Base-by-base conservation (phyloP, 2,113 vertebrate species). In the Bos javanicus region DNA sequence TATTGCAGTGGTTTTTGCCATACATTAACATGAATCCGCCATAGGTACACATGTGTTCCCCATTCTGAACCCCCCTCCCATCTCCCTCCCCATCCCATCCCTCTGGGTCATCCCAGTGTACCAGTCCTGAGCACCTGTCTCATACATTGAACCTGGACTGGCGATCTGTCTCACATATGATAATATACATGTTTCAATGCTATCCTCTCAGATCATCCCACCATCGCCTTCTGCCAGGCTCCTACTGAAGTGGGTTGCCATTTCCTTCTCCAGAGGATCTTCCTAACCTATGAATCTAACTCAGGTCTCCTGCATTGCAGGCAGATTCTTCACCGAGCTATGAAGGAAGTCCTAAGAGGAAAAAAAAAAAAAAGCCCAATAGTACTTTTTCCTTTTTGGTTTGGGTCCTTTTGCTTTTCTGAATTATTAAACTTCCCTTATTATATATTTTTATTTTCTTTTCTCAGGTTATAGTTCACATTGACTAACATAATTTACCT, bases 371-470 rank as follows among this genome's bases (percentile, higher is more conserved):
- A 62, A 33, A 64, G n/a, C n/a, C 67, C 33, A 74, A 1, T 23
- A 39, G 3, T 48, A 2, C 76, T 80, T 80, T 16, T 12, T 36
- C 83, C 10, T 57, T 80, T 87, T 46, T 4, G 25, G 4, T 91
- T 56, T 7, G 13, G 1, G 28, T 87, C 6, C 6, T 14, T 80
- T 17, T 87, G 30, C 9, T 87, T 64, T 39, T 54, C 23, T 87
- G 71, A 74, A 39, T 74, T 74, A 87, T 7, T 25, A 36, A 89
- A 21, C 11, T 30, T 5, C 21, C 2, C 6, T 39, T 90, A 39
- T 50, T 81, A 67, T 33, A 19, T 76, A 91, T 46, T 56, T 91
- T 71, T 25, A 36, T 87, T 82, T 92, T 96, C 60, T 87, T 82
- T 92, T 96, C 60, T 82, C 60, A 62, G 52, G 2, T 62, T 87